Conservation (phyloP, 2,113 vertebrate genomes). For the Pogona vitticeps region DNA sequence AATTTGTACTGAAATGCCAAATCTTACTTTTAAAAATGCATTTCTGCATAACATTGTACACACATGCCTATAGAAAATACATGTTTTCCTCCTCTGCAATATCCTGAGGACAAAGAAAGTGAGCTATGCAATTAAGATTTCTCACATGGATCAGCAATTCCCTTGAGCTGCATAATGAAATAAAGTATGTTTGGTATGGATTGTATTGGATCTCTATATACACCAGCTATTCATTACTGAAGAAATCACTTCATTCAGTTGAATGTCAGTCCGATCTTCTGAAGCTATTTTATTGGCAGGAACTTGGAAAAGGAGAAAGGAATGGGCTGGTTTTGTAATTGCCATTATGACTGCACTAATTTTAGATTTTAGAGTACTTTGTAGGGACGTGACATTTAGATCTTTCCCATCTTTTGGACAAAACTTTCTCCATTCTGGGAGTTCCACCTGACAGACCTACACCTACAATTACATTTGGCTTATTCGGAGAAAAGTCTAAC, state of each 20-base stretch:
- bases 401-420: too few species aligned
- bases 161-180: slow-evolving; percentile 25
- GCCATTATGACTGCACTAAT: neutral
- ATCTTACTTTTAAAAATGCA: slow-evolving; percentile 6
- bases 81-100: slow-evolving; percentile 5
- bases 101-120: slow-evolving; percentile 25
- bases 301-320: neutral
- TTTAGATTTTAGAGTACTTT: neutral
- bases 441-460: neutral
- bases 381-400: too few species aligned
- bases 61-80: neutral
- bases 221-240: slow-evolving; percentile 23
- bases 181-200: slow-evolving; percentile 30
- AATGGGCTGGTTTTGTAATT: neutral
- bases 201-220: neutral
- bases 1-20: slow-evolving; percentile 37
- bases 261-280: slow-evolving; percentile 29
- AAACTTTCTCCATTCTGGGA: neutral
- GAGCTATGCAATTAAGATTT: slow-evolving; percentile 33
- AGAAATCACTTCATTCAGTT: slow-evolving; percentile 30
- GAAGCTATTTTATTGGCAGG: slow-evolving; percentile 14
- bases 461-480: too few species aligned
- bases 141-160: neutral
- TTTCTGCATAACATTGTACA: neutral
- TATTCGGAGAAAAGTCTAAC: too few species aligned